Evolutionary conservation across 2,113 vertebrate genomes (phyloP), one percentile per base, ranked within the genome.

Genomic region (Thinocorus orbignyianus): DNA sequence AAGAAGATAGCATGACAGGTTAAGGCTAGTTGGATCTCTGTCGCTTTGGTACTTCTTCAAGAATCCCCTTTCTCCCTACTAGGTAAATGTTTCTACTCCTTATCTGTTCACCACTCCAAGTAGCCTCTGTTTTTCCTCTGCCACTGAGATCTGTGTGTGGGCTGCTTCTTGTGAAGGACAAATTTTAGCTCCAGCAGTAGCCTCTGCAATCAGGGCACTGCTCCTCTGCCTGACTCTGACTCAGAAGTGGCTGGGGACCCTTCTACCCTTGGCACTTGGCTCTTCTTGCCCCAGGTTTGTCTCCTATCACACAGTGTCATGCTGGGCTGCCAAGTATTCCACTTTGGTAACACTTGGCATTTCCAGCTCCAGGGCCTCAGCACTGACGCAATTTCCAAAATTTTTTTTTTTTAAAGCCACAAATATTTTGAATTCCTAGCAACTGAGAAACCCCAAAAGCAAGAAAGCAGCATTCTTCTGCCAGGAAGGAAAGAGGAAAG

Each of bases 341-440:
- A 57, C 92, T 97, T 96, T 81, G 93, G 93, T 95, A 96, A 96
- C 82, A 35, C 80, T 93, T 96, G 88, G 95, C 95, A 94, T 94
- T 95, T 92, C 52, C 72, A 92, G 73, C 92, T 86, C 84, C 83
- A 72, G 81, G 90, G 80, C 90, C 86, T 93, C 88, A 89, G 52
- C 80, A 33, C 73, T 96, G 88, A 97, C 1, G n/a, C 91, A 92
- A 91, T 91, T 93, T 94, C 81, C 90, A 86, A 96, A 95, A 94
- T 95, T 71, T 54, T 95, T 93, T 93, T 95, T 96, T 91, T 70
- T 5, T 68, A 74, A 92, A 93, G 48, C 95, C 92, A 96, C 93
- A 96, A 94, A 95, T 96, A 91, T 94, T 97, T 97, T 95, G 73
- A 96, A 97, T 96, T 96, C 96, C 92, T 95, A 91, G 92, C 94